Evolutionary conservation across 2,888 invertebrate species (phyloP), one percentile per base, ranked within the genome.

Genomic region (Salticus scenicus): DNA sequence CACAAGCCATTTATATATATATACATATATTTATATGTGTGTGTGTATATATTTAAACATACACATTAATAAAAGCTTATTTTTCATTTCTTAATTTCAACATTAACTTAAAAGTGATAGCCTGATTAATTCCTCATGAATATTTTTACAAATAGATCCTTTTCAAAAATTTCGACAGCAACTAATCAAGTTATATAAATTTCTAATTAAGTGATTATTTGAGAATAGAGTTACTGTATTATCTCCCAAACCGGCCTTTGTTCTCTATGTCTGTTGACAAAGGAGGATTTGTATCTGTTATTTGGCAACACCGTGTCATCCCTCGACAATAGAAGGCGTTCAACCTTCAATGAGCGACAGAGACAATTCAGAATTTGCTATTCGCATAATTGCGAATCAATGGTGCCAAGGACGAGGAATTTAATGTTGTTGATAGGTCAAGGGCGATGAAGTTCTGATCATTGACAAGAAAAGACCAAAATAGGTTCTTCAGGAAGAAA

Each of bases 241-340:
- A 24, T 57, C 17, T 24, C 12, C 14, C 2, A 20, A 24, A 24
- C 57, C 17, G 24, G 20, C 57, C 57, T 57, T 47, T 57, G 20
- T 20, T 57, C 24, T 24, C 24, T 57, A 5, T n/a, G n/a, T n/a
- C n/a, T n/a, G 57, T 24, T 12, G 57, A 24, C 57, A 24, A 57
- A 57, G 57, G 2, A 17, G 17, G 24, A 7, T 24, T 17, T 2
- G 57, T 0, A 24, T 5, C 12, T 20, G n/a, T 37, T 67, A 20
- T 71, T 76, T 83, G 82, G 71, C 76, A 83, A 83, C 63, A 73
- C n/a, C 31, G 82, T 76, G 76, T 76, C 82, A 76, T 83, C 82
- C 57, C 66, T 74, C 57, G 24, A 76, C 42, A 67, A 82, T 75
- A n/a, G 10, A 37, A 7, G 64, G 76, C 63, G 76, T 76, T 76